Evolutionary conservation across 2,888 invertebrate genomes (phyloP).

Genomic region (Adelognathus sp.): DNA sequence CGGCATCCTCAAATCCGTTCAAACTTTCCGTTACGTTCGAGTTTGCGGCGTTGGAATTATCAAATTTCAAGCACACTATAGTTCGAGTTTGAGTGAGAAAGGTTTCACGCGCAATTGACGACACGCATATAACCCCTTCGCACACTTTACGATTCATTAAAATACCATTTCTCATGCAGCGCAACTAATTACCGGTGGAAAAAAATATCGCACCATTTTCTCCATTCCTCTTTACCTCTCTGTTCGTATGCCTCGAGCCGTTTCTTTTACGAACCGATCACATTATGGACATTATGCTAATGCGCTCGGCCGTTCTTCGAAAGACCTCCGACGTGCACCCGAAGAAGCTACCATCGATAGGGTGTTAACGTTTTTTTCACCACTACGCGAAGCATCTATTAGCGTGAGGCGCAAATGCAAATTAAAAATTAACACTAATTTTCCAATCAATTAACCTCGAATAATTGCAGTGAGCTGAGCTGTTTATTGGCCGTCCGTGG

Average conservation of each 20-base stretch:
- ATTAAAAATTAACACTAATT: neutral
- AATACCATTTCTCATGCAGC: slow-evolving; percentile 77
- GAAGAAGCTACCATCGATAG: neutral
- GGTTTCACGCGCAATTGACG: neutral
- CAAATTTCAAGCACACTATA: neutral
- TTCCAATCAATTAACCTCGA: neutral
- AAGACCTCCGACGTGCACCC: neutral
- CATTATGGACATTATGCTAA: slow-evolving; percentile 30
- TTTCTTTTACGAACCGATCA: slow-evolving; percentile 5
- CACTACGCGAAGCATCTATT: neutral
- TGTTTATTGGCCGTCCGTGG: neutral
- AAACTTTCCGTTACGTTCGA: neutral
- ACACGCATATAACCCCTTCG: neutral
- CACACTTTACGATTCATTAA: slow-evolving; percentile 76
- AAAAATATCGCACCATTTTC: slow-evolving; percentile 55
- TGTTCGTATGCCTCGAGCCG: neutral
- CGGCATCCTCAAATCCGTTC: neutral
- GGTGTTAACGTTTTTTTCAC: neutral
- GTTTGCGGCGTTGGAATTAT: too few species aligned
- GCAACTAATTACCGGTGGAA: slow-evolving; percentile 68
- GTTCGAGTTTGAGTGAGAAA: neutral
- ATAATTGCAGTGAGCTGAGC: neutral
- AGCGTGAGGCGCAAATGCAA: neutral
- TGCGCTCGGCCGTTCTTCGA: neutral
- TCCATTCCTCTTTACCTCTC: slow-evolving; percentile 9